Base-by-base conservation (phyloP, 1,140 invertebrate genomes). In the Camponotus pennsylvanicus region DNA sequence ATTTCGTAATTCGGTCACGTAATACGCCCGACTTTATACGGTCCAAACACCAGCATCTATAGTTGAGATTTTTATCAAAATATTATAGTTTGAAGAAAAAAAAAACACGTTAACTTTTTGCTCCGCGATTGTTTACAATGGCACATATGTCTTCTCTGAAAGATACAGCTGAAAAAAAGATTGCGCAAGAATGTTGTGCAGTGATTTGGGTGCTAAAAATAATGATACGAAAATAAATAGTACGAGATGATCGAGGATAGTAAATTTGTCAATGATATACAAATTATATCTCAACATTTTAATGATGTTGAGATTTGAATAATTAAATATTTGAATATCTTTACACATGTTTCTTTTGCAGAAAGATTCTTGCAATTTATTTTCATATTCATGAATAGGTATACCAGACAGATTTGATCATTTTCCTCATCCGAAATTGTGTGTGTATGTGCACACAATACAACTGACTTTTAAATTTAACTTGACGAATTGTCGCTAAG, bases 401-500 rank as follows among this genome's bases (percentile, higher is more conserved):
- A 52, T 42, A 42, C 21, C 7, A 27, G 61, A 71, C 27, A 80
- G 55, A 89, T 88, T 0, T 79, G 57, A 85, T 87, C 86, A 52
- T 18, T 4, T 45, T 76, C 57, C 45, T 79, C 64, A 87, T 64
- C 59, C 75, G 76, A 87, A 61, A 85, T 69, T 40, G 3, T 27
- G 27, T 27, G 27, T 40, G 40, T 45, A 9, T 45, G 9, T 64
- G 40, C 59, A 42, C 52, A 64, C 21, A 76, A 61, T 40, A 80
- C 18, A 88, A 13, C 9, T 45, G 11, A 45, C 80, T 76, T 80
- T 55, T 76, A 89, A 32, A 18, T 42, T 89, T 88, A 89, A 76
- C 63, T 45, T 63, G 42, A 15, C 67, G 67, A 85, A 57, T 88
- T 80, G 86, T 89, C 87, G 80, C 80, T 64, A 89, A 52, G 80